Base-by-base conservation (phyloP, 2,113 vertebrate genomes). In the Notarius lentiginosus region DNA sequence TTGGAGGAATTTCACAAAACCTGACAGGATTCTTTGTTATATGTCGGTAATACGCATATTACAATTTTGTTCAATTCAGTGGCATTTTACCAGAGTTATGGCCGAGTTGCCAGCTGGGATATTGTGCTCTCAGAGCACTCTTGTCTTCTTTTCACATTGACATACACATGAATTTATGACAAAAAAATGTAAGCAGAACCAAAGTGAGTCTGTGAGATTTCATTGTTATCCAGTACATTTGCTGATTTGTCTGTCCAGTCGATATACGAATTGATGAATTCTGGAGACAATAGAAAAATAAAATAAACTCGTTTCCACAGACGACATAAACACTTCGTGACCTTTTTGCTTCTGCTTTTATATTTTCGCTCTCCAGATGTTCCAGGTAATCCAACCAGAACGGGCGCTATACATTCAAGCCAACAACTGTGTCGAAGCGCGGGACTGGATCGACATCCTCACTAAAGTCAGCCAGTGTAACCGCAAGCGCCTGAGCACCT, bases 401-500 rank as follows among this genome's bases (percentile, higher is more conserved):
- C 96, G 98, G 30, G 97, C 97, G 0, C 93, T 99, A n/a, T 99
- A 99, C 92, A 99, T 99, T 90, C 98, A 99, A 93, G 98, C 98
- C 92, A 99, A 96, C 93, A 99, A 99, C 89, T 99, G 98, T 0
- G 98, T 99, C 27, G 98, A 99, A 93, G 98, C 98, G 0, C 97
- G 96, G 41, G 98, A 99, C 93, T 99, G 98, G 98, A 99, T 97
- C 30, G 98, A 99, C 93, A 97, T 98, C 91, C 96, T 99, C 88
- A 99, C 98, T 93, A 99, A 99, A 94, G 98, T 99, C 82, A 99
- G 98, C 93, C 98, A 99, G 89, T 96, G 98, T 93, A 99, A 99
- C 95, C 96, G 97, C 93, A 97, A 97, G 90, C 97, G 98, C 30
- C 96, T 99, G 84, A 96, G 97, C 0, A 97, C 96, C 30, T 99